A percentile compares a stretch with the other conserved stretches of the same genome.
Evolutionary conservation across 2,113 vertebrate genomes (phyloP).

Genomic region (Gambusia holbrooki): DNA sequence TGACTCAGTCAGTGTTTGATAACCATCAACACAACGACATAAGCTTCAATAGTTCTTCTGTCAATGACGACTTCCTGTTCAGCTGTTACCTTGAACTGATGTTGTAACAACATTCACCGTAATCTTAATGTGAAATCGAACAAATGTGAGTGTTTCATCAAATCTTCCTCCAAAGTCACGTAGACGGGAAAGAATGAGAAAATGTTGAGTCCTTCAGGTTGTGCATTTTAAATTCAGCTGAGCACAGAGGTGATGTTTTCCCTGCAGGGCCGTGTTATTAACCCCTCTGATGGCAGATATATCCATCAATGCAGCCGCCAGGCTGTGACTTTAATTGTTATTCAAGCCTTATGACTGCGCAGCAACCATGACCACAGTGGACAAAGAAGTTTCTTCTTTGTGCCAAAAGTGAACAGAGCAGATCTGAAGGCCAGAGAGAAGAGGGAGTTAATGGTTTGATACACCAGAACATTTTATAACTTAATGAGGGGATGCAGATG

Average conservation of each 20-base stretch:
- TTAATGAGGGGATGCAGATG: background rate
- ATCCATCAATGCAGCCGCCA: slow-evolving; percentile 4
- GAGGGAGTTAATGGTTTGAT: background rate
- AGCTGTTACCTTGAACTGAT: background rate
- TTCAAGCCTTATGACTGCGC: slow-evolving; percentile 3
- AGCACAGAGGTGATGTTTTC: background rate
- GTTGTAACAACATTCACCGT: background rate
- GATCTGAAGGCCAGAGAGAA: background rate
- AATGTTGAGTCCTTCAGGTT: background rate
- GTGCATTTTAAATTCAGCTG: background rate
- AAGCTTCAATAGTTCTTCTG: background rate
- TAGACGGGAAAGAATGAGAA: background rate
- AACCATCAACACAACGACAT: background rate
- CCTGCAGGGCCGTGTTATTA: slow-evolving; percentile 1
- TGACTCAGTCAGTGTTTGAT: background rate
- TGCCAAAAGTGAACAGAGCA: background rate
- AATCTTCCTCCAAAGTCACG: background rate
- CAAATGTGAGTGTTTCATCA: background rate
- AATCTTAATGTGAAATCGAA: background rate
- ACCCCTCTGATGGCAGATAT: background rate
- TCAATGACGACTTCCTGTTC: background rate
- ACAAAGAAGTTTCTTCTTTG: background rate
- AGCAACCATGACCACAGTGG: background rate
- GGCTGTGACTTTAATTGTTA: background rate
- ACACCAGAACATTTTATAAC: background rate